Evolutionary conservation across 2,113 vertebrate species (phyloP).

Genomic region (Fulmarus glacialis): DNA sequence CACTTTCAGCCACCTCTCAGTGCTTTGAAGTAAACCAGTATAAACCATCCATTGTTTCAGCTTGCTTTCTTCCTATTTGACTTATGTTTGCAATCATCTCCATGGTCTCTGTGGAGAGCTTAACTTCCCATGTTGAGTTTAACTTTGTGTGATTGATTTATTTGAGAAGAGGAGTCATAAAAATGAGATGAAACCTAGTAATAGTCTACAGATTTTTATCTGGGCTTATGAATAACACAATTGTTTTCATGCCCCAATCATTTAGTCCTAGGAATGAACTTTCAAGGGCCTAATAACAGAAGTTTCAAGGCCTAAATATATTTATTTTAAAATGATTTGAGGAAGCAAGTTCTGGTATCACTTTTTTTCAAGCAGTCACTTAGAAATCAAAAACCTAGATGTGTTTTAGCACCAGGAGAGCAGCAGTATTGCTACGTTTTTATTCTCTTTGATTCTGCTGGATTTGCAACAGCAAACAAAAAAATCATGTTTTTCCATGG

Average conservation of each 20-base stretch:
- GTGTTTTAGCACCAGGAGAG: not conserved
- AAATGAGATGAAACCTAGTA: slow-evolving; percentile 6
- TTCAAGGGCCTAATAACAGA: not conserved
- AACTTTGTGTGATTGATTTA: not conserved
- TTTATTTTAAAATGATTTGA: not conserved
- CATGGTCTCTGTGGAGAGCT: not conserved
- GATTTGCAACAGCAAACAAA: not conserved
- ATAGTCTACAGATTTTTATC: not conserved
- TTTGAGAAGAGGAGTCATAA: slow-evolving; percentile 9
- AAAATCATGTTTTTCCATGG: not conserved
- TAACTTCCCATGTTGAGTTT: not conserved
- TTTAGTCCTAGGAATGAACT: slow-evolving; percentile 7
- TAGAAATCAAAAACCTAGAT: not conserved
- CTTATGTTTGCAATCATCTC: not conserved
- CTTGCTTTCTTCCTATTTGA: not conserved
- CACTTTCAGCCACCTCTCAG: not conserved
- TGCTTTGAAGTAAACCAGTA: not conserved
- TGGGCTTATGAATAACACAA: not conserved
- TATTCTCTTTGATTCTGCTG: not conserved
- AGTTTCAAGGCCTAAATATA: not conserved
- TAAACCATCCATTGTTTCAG: not conserved
- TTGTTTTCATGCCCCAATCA: slow-evolving; percentile 9
- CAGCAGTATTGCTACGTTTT: not conserved
- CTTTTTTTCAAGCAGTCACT: not conserved
- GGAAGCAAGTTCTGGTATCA: not conserved